Evolutionary conservation across 1,140 invertebrate species (phyloP).

Genomic region (Lasioglossum baleicum): DNA sequence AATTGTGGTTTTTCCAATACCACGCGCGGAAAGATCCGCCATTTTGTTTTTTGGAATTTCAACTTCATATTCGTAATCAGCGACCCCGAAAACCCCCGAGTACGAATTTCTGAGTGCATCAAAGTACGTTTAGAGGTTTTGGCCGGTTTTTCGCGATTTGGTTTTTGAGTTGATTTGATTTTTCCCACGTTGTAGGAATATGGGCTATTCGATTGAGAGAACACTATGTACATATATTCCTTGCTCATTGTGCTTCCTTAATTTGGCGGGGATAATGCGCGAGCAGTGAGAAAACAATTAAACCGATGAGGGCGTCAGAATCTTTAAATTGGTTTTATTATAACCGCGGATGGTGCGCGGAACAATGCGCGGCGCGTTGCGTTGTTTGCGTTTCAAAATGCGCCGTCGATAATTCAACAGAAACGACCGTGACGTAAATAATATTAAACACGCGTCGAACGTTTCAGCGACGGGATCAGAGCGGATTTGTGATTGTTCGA

Average conservation of each 20-base stretch:
- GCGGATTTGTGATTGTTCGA: not conserved
- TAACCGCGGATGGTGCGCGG: not conserved
- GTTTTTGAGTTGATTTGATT: no score
- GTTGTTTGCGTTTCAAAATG: conserved; percentile 7
- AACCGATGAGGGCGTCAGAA: not conserved
- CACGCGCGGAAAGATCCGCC: no score
- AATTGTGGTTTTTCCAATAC: no score
- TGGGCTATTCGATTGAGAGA: conserved; percentile 1
- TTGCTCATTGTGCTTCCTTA: conserved; percentile 27
- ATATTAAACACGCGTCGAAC: not conserved
- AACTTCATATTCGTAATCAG: no score
- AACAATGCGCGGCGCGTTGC: not conserved
- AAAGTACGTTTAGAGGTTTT: no score
- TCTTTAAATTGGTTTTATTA: conserved; percentile 37
- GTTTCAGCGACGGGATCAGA: not conserved
- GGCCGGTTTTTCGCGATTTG: no score
- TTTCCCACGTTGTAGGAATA: no score
- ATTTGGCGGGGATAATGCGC: conserved; percentile 24
- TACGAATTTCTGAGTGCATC: no score
- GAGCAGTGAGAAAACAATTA: conserved; percentile 33
- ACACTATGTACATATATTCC: not conserved
- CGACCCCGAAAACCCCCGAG: no score
- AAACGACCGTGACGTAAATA: conserved; percentile 1
- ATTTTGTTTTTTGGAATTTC: no score
- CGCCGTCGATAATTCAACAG: conserved; percentile 4